Evolutionary conservation across 2,888 invertebrate species (phyloP).

Genomic region (Leptinotarsa haldemani): DNA sequence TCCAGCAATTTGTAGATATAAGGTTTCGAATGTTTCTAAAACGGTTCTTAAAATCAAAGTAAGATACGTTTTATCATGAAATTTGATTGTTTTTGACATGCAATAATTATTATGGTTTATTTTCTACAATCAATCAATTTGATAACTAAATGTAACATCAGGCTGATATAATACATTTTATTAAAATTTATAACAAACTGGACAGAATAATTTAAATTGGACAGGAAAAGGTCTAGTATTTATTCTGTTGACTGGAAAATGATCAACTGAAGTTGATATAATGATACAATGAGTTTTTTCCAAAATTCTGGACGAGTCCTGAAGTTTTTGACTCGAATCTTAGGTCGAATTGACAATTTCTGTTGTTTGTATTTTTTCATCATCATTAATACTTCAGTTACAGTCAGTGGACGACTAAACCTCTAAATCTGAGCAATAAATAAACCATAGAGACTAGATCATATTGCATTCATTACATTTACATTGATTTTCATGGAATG

Average conservation of each 20-base stretch:
- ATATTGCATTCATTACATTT: slow-evolving; percentile 51
- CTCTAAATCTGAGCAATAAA: slow-evolving; percentile 61
- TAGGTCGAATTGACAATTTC: background rate
- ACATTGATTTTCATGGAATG: slow-evolving; percentile 41
- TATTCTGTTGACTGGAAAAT: slow-evolving; percentile 50
- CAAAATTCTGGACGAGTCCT: background rate
- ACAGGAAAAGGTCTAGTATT: slow-evolving; percentile 58
- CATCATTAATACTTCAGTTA: slow-evolving; percentile 41
- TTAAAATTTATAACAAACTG: slow-evolving; percentile 50
- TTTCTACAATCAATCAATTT: slow-evolving; percentile 40
- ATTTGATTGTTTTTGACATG: slow-evolving; percentile 32
- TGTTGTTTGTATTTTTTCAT: slow-evolving; percentile 31
- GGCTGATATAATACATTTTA: slow-evolving; percentile 42
- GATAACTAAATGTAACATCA: slow-evolving; percentile 34
- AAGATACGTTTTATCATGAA: slow-evolving; percentile 29
- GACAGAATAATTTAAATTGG: slow-evolving; percentile 60
- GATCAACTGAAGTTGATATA: slow-evolving; percentile 33
- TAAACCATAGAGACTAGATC: slow-evolving; percentile 60
- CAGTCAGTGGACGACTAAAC: slow-evolving; percentile 59
- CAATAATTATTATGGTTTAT: slow-evolving; percentile 26
- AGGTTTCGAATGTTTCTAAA: background rate
- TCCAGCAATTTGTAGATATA: background rate
- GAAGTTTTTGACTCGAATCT: too few species aligned
- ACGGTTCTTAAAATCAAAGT: background rate
- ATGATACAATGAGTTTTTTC: slow-evolving; percentile 27